Evolutionary conservation across 2,888 invertebrate species (phyloP), one percentile per base, ranked within the genome.

Genomic region (Amblyjoppa proteus): DNA sequence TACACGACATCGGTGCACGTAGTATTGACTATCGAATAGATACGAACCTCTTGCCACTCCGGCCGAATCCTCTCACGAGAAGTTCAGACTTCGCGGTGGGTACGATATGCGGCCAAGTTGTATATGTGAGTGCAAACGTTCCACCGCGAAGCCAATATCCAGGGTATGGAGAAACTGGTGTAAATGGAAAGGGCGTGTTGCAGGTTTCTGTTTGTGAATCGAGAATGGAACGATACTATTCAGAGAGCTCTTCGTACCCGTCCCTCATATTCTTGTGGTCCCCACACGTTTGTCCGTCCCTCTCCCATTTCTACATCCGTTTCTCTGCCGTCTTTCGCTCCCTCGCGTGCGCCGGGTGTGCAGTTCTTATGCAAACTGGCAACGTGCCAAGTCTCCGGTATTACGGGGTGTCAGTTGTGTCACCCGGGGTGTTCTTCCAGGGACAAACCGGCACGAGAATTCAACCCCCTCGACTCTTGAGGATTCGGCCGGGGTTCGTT

Each of bases 351-450:
- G 86, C 89, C 88, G 91, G 90, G 91, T 92, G 90, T 90, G 90
- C 89, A 91, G 88, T 93, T 93, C 93, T 93, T 93, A 92, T 92
- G 92, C 91, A 93, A 92, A 92, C 92, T 93, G 93, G 92, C 92
- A 87, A 75, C 82, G 88, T 87, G 91, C 92, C 93, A 92, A 93
- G 90, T 90, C 89, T 88, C 89, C 91, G 92, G 92, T 92, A 89
- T 88, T 90, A 90, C 91, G 91, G 92, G 90, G 91, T 93, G 93
- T 92, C 92, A 92, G 89, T 91, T 91, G 90, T 90, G 91, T 91
- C 91, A 91, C 89, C 88, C 85, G 85, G 75, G 87, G 81, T 81
- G 82, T 75, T 77, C 49, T 73, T 66, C 56, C 16, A 28, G 58
- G n/a, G 7, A 68, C 58, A n/a, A 28, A 25, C 58, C 61, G 11